These are phyloP conservation scores for Terrapene triunguis DNA, from an alignment of 2,113 vertebrate species.

Conservation along the genomic window DNA sequence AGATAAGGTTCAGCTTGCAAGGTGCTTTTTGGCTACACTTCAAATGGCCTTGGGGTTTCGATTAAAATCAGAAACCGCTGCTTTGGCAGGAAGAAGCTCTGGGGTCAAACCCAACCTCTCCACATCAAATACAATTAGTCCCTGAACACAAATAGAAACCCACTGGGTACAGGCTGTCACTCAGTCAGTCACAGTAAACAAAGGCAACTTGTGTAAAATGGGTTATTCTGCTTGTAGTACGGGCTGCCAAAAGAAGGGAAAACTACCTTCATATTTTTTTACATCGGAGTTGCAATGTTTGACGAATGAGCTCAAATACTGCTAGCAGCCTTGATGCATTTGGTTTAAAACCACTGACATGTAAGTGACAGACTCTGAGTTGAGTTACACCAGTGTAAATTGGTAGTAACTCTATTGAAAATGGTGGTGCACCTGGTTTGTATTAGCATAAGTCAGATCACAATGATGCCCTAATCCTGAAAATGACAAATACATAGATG, in stretches of 20 bases:
- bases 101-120: slow-evolving; percentile 30
- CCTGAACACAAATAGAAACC: slow-evolving; percentile 21
- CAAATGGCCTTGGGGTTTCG: slow-evolving; percentile 57
- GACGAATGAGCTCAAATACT: not conserved
- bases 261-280: not conserved
- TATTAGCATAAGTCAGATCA: not conserved
- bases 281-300: not conserved
- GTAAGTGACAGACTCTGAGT: not conserved
- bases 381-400: not conserved
- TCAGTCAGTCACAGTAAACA: not conserved
- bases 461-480: not conserved
- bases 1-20: slow-evolving; percentile 81
- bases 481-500: not conserved
- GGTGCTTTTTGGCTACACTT: slow-evolving; percentile 74
- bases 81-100: slow-evolving; percentile 34
- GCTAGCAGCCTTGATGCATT: not conserved
- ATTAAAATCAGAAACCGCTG: slow-evolving; percentile 62
- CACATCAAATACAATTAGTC: slow-evolving; percentile 33
- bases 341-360: not conserved
- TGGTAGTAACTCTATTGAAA: not conserved
- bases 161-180: not conserved
- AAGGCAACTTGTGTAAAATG: not conserved
- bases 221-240: not conserved
- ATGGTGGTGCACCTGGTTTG: not conserved
- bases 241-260: not conserved